Conservation (phyloP, 1,140 invertebrate species). For the Magallana ariakensis region DNA sequence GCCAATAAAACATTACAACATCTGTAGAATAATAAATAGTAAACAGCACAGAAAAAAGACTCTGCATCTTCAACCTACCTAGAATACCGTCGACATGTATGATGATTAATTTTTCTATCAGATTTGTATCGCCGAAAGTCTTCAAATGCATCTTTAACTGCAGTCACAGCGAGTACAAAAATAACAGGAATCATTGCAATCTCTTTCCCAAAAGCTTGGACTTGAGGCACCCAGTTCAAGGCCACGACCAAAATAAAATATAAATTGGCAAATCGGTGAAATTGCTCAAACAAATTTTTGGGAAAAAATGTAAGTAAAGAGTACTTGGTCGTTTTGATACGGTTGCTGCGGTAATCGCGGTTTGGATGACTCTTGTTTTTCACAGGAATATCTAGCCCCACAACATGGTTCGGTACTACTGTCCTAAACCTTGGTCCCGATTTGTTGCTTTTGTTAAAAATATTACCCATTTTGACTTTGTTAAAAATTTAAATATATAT, state of each 20-base stretch:
- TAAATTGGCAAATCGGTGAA: slow-evolving; percentile 97
- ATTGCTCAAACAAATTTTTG: slow-evolving; percentile 98
- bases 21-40: no score
- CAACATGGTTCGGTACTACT: slow-evolving; percentile 76
- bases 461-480: slow-evolving; percentile 63
- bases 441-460: slow-evolving; percentile 59
- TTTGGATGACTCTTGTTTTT: slow-evolving; percentile 90
- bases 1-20: no score
- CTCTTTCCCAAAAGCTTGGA: slow-evolving; percentile 96
- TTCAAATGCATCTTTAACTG: slow-evolving; percentile 97
- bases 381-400: slow-evolving; percentile 69
- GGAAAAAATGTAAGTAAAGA: slow-evolving; percentile 95
- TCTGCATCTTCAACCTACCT: slow-evolving; percentile 82
- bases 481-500: neutral
- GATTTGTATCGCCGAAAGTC: slow-evolving; percentile 93
- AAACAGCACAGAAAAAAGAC: no score
- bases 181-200: slow-evolving; percentile 89
- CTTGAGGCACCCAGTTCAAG: slow-evolving; percentile 93
- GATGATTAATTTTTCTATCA: slow-evolving; percentile 96
- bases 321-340: slow-evolving; percentile 93
- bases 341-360: slow-evolving; percentile 83
- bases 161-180: slow-evolving; percentile 96
- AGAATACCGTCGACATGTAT: slow-evolving; percentile 93
- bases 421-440: slow-evolving; percentile 69
- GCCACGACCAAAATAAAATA: slow-evolving; percentile 99